Conservation (phyloP, 2,888 invertebrate species). For the Cosmorhoe ocellata region DNA sequence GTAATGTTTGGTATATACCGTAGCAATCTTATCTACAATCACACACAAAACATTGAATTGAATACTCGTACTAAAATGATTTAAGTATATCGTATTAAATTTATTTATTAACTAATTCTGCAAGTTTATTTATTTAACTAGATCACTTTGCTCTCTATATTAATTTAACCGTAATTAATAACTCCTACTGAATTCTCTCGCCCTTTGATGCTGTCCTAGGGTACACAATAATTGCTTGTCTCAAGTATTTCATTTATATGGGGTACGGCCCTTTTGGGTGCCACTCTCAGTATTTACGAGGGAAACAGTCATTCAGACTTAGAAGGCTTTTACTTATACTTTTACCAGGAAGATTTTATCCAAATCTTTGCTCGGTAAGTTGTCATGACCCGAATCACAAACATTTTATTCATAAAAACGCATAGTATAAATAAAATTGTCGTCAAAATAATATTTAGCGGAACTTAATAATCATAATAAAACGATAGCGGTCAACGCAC, state of each 20-base stretch:
- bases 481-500: slow-evolving; percentile 54
- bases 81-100: too few relatives aligned
- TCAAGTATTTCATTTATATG: slow-evolving; percentile 10
- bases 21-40: too few relatives aligned
- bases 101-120: too few relatives aligned
- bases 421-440: slow-evolving; percentile 14
- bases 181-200: slow-evolving; percentile 13
- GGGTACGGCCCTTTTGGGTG: not conserved
- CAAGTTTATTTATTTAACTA: too few relatives aligned
- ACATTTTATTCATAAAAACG: slow-evolving; percentile 16
- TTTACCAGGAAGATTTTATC: too few relatives aligned
- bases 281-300: not conserved
- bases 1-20: too few relatives aligned
- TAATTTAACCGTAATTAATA: slow-evolving; percentile 27
- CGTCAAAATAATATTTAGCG: slow-evolving; percentile 30
- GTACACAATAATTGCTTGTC: slow-evolving; percentile 23
- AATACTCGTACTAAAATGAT: too few relatives aligned
- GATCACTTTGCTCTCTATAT: not conserved
- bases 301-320: not conserved
- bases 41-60: too few relatives aligned
- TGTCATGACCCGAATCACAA: slow-evolving; percentile 1
- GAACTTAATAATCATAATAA: slow-evolving; percentile 40
- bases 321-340: too few relatives aligned
- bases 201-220: slow-evolving; percentile 20
- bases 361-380: not conserved